A percentile compares a stretch with the other conserved stretches of the same genome.
Conservation (phyloP, 2,797 vertebrate species). For the Bryconaethiops microstoma region DNA sequence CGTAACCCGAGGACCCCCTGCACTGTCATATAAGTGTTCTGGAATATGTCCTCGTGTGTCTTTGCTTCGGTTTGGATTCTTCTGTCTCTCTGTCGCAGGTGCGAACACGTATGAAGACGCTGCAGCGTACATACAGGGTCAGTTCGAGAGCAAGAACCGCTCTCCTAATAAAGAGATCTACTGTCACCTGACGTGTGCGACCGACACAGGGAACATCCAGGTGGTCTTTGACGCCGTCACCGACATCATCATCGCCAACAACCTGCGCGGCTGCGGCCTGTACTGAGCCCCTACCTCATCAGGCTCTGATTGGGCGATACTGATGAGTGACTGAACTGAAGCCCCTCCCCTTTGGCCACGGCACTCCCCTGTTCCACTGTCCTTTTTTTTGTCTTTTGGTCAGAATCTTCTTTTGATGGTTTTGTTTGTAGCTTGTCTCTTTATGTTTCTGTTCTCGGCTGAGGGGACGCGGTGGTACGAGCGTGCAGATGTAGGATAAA, state of each 20-base stretch:
- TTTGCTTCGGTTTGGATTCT: background rate
- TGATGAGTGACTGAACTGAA: slow-evolving; percentile 67
- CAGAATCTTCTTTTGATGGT: slow-evolving; percentile 26
- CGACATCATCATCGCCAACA: slow-evolving; percentile 99
- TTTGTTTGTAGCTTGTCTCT: slow-evolving; percentile 46
- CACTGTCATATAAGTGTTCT: no score
- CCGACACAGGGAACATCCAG: slow-evolving; percentile 98
- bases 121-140: slow-evolving; percentile 94
- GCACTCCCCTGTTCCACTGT: slow-evolving; percentile 30
- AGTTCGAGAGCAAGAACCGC: slow-evolving; percentile 98
- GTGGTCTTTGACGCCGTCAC: slow-evolving; percentile 98
- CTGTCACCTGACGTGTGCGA: slow-evolving; percentile 99
- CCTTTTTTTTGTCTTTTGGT: slow-evolving; percentile 39
- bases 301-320: slow-evolving; percentile 67
- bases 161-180: slow-evolving; percentile 99
- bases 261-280: slow-evolving; percentile 97
- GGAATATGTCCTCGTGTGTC: background rate
- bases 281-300: slow-evolving; percentile 84
- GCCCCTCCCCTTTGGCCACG: slow-evolving; percentile 38
- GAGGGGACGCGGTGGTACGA: slow-evolving; percentile 27
- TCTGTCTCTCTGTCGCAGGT: slow-evolving; percentile 74
- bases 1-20: no score
- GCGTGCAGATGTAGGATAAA: slow-evolving; percentile 37
- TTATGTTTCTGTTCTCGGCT: slow-evolving; percentile 23
- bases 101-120: slow-evolving; percentile 95